Percentiles rank a stretch among this genome's conserved stretches.
Conservation (phyloP, 2,113 vertebrate species). For the Puffinus mauretanicus region DNA sequence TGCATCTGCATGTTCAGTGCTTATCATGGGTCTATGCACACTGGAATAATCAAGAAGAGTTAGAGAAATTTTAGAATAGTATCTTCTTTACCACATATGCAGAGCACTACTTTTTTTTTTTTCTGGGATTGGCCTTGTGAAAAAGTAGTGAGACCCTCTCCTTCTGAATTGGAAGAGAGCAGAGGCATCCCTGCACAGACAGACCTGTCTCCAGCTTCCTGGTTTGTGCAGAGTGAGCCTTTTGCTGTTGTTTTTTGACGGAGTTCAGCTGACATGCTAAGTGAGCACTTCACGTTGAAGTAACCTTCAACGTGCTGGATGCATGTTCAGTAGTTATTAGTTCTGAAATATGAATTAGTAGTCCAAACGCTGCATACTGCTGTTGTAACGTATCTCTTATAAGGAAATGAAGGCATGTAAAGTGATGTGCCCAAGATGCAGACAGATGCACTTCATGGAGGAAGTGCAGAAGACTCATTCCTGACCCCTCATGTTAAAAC, state of each 20-base stretch:
- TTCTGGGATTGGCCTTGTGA: not conserved
- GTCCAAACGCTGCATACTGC: not conserved
- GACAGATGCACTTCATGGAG: not conserved
- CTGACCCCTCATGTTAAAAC: slow-evolving; percentile 9
- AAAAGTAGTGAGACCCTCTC: not conserved
- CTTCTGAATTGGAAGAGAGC: not conserved
- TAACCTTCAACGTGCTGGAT: not conserved
- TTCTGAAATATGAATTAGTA: not conserved
- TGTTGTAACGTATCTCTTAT: not conserved
- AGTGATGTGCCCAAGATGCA: not conserved
- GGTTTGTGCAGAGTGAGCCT: not conserved
- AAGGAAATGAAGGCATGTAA: slow-evolving; percentile 15
- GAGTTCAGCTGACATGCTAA: not conserved
- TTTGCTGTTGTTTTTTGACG: not conserved
- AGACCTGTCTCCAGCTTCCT: not conserved
- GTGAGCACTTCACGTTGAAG: not conserved
- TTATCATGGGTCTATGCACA: not conserved
- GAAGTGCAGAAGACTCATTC: slow-evolving; percentile 38
- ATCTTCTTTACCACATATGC: not conserved
- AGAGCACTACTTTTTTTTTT: not conserved
- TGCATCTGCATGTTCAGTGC: not conserved
- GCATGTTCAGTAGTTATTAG: not conserved
- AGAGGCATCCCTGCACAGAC: not conserved
- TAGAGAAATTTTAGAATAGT: not conserved
- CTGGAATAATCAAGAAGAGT: not conserved